Evolutionary conservation across 2,113 vertebrate genomes (phyloP).

Genomic region (Ciconia stormi): DNA sequence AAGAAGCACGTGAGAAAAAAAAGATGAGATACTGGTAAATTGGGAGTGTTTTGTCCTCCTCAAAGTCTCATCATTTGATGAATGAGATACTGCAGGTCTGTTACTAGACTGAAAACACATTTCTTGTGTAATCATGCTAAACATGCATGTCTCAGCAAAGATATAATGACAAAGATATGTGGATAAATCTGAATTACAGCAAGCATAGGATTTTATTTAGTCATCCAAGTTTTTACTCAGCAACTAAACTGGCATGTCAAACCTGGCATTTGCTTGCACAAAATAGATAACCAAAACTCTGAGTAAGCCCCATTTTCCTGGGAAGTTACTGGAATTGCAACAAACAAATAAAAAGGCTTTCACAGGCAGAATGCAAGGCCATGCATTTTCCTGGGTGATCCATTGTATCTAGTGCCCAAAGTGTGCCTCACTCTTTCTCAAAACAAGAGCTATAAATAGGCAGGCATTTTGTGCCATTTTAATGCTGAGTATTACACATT

Average conservation of each 20-base stretch:
- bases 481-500: conserved; percentile 40
- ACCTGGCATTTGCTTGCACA: neutral
- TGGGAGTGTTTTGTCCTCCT: neutral
- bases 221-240: neutral
- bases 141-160: neutral
- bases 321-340: conserved; percentile 22
- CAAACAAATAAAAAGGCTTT: conserved; percentile 28
- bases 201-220: neutral
- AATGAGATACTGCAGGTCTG: neutral
- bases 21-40: neutral
- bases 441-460: conserved; percentile 44
- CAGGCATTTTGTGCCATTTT: conserved; percentile 14
- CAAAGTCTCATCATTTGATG: neutral
- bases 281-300: neutral
- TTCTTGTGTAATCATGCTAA: neutral
- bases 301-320: conserved; percentile 9
- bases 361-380: neutral
- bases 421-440: conserved; percentile 25
- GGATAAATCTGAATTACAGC: neutral
- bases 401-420: conserved; percentile 24
- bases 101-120: neutral
- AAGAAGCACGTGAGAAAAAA: neutral
- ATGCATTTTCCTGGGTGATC: neutral
- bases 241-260: neutral
- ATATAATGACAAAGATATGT: neutral